Conservation (phyloP, 2,113 vertebrate species). For the Dasyurus viverrinus region DNA sequence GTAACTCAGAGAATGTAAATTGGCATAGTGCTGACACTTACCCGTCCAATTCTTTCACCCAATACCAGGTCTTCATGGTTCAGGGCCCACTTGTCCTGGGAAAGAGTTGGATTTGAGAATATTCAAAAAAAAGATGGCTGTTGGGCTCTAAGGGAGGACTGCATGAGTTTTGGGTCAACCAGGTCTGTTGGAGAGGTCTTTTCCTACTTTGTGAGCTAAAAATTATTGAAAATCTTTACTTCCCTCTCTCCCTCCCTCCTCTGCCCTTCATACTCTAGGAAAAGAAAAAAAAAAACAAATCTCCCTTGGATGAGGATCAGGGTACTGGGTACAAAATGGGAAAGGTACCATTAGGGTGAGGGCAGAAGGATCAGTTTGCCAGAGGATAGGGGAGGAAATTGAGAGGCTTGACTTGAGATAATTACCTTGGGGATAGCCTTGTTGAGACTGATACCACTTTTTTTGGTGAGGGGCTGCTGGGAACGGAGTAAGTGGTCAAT, state of each 20-base stretch:
- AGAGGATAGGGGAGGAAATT: not conserved
- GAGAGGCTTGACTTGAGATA: not conserved
- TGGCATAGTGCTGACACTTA: conserved; percentile 77
- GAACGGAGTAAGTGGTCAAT: conserved; percentile 88
- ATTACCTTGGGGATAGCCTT: conserved; percentile 90
- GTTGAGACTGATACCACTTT: conserved; percentile 86
- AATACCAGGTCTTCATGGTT: conserved; percentile 94
- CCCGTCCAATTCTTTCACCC: conserved; percentile 93
- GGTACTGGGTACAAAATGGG: not conserved
- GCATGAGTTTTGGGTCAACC: not conserved
- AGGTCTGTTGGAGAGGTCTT: not conserved
- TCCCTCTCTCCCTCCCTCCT: not conserved
- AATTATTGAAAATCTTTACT: not conserved
- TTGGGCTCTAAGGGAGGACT: not conserved
- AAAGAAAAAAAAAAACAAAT: no score
- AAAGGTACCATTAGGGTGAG: not conserved
- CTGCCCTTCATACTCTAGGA: not conserved
- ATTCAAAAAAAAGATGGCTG: not conserved
- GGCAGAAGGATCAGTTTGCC: not conserved
- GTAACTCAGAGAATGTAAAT: fast-evolving
- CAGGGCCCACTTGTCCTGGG: conserved; percentile 97
- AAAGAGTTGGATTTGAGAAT: not conserved
- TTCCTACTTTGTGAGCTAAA: not conserved
- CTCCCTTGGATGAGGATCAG: not conserved
- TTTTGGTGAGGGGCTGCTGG: conserved; percentile 91